Base-by-base conservation (phyloP, 2,113 vertebrate genomes). In the Tragelaphus strepsiceros region DNA sequence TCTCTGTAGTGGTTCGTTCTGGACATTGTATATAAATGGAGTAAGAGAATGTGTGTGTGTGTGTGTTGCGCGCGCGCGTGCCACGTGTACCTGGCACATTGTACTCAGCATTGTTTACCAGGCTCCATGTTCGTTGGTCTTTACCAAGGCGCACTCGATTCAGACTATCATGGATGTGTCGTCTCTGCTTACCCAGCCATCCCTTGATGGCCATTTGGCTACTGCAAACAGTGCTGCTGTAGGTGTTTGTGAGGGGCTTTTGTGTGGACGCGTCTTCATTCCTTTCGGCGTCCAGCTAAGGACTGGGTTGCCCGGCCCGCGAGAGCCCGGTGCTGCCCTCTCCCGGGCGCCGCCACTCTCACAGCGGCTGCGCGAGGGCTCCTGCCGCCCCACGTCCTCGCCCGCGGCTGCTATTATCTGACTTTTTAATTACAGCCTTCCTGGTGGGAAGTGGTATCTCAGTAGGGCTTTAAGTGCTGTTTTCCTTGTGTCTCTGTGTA, bases 141-240 rank as follows among this genome's bases (percentile, higher is more conserved):
- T 53, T 39, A 26, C 46, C 26, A 11, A 53, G 24, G 59, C n/a
- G 2, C 21, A 30, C 22, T 92, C 17, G 32, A 4, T 39, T 54
- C 28, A 6, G 78, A 21, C 6, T 32, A 21, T 2, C 32, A 4
- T 10, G 53, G 6, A 5, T 35, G 3, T 2, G 0, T 7, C 3
- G 1, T 10, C 28, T 58, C 49, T 59, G 39, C 64, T 49, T 24
- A 28, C 22, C 53, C 30, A 8, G 67, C n/a, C 62, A 7, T 9
- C 28, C n/a, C 4, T 2, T 26, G 81, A 3, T n/a, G 28, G 35
- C 24, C 28, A 24, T 56, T 67, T 22, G 54, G 67, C 67, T 61
- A 0, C 58, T 26, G 7, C 7, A 35, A 6, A n/a, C 11, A 2
- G 1, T 2, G n/a, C 54, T 6, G 0, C 54, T 24, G 17, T 4